Base-by-base conservation (phyloP, 2,888 invertebrate genomes). In the Coecobrya sp. region DNA sequence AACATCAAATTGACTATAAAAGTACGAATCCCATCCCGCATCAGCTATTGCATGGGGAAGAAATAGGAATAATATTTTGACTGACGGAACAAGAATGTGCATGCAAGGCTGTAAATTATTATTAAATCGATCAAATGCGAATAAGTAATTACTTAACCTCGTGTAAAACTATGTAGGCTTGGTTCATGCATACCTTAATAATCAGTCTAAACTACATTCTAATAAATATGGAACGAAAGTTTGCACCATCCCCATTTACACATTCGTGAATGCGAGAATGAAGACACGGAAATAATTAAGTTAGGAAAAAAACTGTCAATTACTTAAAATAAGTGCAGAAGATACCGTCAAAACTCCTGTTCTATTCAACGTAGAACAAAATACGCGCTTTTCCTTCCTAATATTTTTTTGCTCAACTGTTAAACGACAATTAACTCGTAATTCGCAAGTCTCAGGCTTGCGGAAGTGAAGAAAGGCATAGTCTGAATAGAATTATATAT, bases 71-170 rank as follows among this genome's bases (percentile, higher is more conserved):
- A 49, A 49, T 13, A 49, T 36, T 36, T 36, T 36, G 2, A 49
- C 10, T 10, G 49, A 49, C 10, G 10, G 49, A 49, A 49, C 10
- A 49, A 13, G 10, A 42, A 42, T 42, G 42, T 42, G 42, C 5
- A 42, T 10, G 42, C 4, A 10, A 42, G 8, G n/a, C 2, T 10
- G n/a, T 55, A 59, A 59, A 7, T 36, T 36, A 59, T 55, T 59
- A 59, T 59, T 59, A 59, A 59, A 59, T 59, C 59, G 59, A 59
- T 59, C 59, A 16, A 52, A 16, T 52, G 52, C 52, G 10, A 52
- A 52, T 52, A 45, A 45, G 45, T 11, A 45, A 45, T 5, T 45
- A 11, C 11, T 45, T 45, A 16, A 1, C 52, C 52, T 7, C 11
- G 2, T 52, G 11, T 3, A 11, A 16, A 52, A 16, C 1, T 10